phyloP scores from a whole-genome alignment of 2,797 vertebrate species.

The Argya squamiceps region DNA sequence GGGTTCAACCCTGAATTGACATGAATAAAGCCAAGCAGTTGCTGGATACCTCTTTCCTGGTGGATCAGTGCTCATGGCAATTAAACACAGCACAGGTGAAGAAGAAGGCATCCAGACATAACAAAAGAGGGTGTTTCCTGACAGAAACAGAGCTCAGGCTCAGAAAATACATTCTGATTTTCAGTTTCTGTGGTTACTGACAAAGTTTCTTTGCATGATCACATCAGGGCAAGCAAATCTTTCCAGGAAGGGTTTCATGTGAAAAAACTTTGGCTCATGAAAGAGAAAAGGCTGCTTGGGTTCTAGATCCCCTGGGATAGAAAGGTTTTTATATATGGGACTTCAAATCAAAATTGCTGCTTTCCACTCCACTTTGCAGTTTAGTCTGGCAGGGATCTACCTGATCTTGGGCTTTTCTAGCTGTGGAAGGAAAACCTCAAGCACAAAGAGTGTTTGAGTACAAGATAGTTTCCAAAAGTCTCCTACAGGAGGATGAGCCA shows the following conservation, averaged over 20 bases:
- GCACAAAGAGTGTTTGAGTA: not conserved
- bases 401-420: not conserved
- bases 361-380: not conserved
- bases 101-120: not conserved
- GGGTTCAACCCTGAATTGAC: accelerated
- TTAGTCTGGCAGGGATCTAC: not conserved
- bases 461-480: not conserved
- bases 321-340: not conserved
- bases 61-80: not conserved
- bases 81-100: not conserved
- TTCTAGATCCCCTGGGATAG: not conserved
- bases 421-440: not conserved
- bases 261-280: not conserved
- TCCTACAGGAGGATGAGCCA: not conserved
- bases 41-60: not conserved
- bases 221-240: not conserved
- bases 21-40: not conserved
- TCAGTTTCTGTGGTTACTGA: not conserved
- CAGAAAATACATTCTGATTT: not conserved
- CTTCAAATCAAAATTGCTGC: not conserved
- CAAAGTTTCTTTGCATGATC: not conserved
- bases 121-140: not conserved
- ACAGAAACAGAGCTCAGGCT: not conserved
- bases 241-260: not conserved
- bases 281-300: not conserved